Evolutionary conservation across 2,113 vertebrate genomes (phyloP).

Genomic region (Neopipo cinnamomea): DNA sequence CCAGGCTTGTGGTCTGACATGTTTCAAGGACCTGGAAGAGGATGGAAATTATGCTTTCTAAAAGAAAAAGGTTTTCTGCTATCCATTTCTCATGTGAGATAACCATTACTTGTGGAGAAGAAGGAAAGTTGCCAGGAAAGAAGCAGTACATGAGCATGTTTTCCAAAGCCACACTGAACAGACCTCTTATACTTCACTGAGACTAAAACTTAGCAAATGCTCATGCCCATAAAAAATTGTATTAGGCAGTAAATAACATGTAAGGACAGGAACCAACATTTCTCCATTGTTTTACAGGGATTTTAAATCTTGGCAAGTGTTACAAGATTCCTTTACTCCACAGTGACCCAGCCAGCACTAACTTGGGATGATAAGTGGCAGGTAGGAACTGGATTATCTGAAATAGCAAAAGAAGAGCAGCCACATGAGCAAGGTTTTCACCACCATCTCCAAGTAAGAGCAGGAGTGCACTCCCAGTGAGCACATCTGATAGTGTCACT

Average conservation of each 20-base stretch:
- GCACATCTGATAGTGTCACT: neutral
- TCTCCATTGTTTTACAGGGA: neutral
- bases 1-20: neutral
- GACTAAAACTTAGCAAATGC: constrained; percentile 59
- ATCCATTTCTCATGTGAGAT: neutral
- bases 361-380: neutral
- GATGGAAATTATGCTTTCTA: neutral
- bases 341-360: neutral
- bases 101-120: neutral
- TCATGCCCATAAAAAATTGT: neutral
- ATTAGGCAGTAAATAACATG: constrained; percentile 25
- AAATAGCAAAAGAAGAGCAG: neutral
- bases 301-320: neutral
- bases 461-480: neutral
- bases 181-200: constrained; percentile 8
- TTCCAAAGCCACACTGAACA: constrained; percentile 32
- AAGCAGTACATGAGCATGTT: neutral
- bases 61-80: neutral
- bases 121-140: constrained; percentile 7
- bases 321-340: neutral
- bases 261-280: constrained; percentile 25
- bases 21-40: constrained; percentile 6
- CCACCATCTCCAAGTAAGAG: neutral
- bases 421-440: neutral
- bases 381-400: neutral